Conservation (phyloP, 1,140 invertebrate species). For the Pseudomyrmex cubaensis region DNA sequence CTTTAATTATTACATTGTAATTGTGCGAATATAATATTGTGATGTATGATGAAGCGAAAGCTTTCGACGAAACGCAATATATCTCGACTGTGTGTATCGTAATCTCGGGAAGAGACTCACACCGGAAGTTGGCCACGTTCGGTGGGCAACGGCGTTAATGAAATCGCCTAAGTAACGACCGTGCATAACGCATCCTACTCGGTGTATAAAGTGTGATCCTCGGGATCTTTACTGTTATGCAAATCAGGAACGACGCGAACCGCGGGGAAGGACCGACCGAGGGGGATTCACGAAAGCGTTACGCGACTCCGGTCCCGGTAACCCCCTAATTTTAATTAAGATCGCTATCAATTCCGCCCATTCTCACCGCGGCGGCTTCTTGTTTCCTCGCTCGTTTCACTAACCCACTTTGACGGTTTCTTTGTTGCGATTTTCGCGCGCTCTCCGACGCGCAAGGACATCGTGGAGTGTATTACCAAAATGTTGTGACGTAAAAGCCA, state of each 20-base stretch:
- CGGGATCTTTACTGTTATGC: constrained; percentile 71
- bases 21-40: too few relatives aligned
- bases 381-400: constrained; percentile 43
- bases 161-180: constrained; percentile 66
- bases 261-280: constrained; percentile 32
- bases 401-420: constrained; percentile 45
- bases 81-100: neutral
- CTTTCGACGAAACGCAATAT: neutral
- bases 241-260: constrained; percentile 61
- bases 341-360: constrained; percentile 62
- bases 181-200: constrained; percentile 55
- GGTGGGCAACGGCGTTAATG: constrained; percentile 62
- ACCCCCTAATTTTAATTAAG: constrained; percentile 71
- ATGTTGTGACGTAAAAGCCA: constrained; percentile 24
- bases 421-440: constrained; percentile 41
- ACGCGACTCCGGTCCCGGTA: constrained; percentile 46
- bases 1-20: too few relatives aligned
- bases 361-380: constrained; percentile 19
- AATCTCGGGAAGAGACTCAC: neutral
- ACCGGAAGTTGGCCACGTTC: constrained; percentile 48
- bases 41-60: neutral
- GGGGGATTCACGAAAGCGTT: constrained; percentile 67
- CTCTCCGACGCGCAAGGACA: constrained; percentile 13
- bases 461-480: constrained; percentile 4
- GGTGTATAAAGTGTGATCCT: constrained; percentile 58